Evolutionary conservation across 2,797 vertebrate species (phyloP), one percentile per base, ranked within the genome.

Genomic region (Sebastolobus alascanus): DNA sequence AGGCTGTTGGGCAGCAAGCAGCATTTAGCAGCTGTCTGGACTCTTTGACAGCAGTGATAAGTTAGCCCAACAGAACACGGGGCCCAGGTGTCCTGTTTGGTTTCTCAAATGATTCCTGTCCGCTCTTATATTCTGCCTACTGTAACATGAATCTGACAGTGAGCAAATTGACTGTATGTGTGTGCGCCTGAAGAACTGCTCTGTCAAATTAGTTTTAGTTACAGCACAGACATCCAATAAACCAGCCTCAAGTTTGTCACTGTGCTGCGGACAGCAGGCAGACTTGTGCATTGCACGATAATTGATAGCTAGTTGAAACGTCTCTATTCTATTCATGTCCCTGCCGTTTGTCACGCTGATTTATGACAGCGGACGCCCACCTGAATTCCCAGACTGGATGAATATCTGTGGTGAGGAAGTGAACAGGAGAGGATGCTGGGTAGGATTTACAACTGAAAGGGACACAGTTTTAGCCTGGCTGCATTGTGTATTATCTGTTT

Each of bases 221-320:
- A 38, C 40, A 65, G 79, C 13, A 11, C 50, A 50, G 59, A 46
- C 50, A 52, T 74, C 64, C 20, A 77, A 43, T 55, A 73, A 46
- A 13, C 29, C 22, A 40, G 50, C 37, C 25, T 89, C 38, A 71
- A 9, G 27, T 70, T 74, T 73, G 71, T 77, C 70, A 58, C 18
- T 64, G 69, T 80, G 54, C 43, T 55, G 52, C 63, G 52, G 66
- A 72, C 73, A 58, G 60, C 60, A 64, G 65, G 20, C 63, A 74
- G 40, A 75, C 25, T 60, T 60, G 58, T 75, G 63, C 52, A 35
- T 10, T 73, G 63, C 35, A 56, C 27, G 8, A 66, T 86, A 80
- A 86, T 60, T 77, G 77, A 84, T 83, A 22, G 77, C 59, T 37
- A 2, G 52, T 67, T 69, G 64, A 80, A 66, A 67, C 73, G 68